Evolutionary conservation across 1,140 invertebrate species (phyloP), one percentile per base, ranked within the genome.

Genomic region (Microplitis demolitor): DNA sequence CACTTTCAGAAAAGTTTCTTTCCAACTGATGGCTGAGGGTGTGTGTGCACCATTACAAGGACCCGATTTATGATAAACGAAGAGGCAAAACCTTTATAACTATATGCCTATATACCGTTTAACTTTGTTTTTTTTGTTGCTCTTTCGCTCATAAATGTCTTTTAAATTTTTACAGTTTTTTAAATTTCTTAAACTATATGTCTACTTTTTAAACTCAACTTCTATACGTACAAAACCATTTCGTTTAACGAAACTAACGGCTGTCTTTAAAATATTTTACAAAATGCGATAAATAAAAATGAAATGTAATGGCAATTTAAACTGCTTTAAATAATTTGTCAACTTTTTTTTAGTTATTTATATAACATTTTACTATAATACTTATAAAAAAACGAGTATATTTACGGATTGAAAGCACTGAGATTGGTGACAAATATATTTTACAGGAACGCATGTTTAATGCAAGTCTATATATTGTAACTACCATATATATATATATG

Each of bases 1-100:
- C 69, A 74, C 73, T 71, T 74, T 71, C 6, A 9, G 34, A 53
- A 74, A 74, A 61, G 70, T 74, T 74, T 64, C 69, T 4, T 50
- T 58, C 53, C 39, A 45, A 45, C 39, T 45, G 39, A 45, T 45
- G 39, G 39, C 39, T 45, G 11, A 45, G 39, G 33, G 70, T 62
- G 69, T 35, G 39, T 53, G 50, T 74, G 53, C n/a, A 45, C 34
- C 31, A 33, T 37, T 5, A 62, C 9, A 31, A 4, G n/a, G 4
- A 39, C 14, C 37, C 63, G 64, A 74, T 74, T 71, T 71, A 74
- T 74, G 64, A 68, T 62, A 68, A 71, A 31, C 53, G 51, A 50
- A 37, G 51, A 60, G 45, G 14, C 61, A 69, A 69, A 62, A 74
- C 61, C 72, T 51, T 66, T n/a, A 51, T 37, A 34, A n/a, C 9